Evolutionary conservation across 2,888 invertebrate species (phyloP).

Genomic region (Drosophila acutilabella): DNA sequence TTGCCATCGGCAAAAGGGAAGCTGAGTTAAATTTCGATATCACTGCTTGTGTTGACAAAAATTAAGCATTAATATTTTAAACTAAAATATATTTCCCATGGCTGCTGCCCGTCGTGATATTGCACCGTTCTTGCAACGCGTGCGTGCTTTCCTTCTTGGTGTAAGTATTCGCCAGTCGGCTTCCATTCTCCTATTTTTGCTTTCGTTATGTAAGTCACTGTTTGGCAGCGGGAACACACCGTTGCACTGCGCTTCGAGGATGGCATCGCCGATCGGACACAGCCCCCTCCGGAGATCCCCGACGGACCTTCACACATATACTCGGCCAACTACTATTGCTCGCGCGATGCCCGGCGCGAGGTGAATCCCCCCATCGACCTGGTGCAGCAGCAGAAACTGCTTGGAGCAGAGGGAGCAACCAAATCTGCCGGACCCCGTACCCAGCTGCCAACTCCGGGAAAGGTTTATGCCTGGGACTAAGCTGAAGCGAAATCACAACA

Average conservation of each 20-base stretch:
- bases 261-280: conserved; percentile 89
- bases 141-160: conserved; percentile 89
- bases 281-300: conserved; percentile 92
- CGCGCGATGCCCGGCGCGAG: conserved; percentile 93
- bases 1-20: conserved; percentile 34
- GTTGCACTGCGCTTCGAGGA: conserved; percentile 89
- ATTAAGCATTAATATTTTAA: conserved; percentile 7
- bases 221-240: conserved; percentile 87
- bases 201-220: conserved; percentile 72
- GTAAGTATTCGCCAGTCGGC: conserved; percentile 85
- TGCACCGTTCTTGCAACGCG: conserved; percentile 87
- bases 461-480: conserved; percentile 86
- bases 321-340: conserved; percentile 93
- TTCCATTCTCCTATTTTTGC: not conserved
- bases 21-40: conserved; percentile 40
- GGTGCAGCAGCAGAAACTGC: conserved; percentile 66
- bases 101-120: conserved; percentile 87
- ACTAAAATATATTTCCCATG: conserved; percentile 53
- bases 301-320: conserved; percentile 92
- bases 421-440: conserved; percentile 17
- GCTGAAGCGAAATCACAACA: not conserved
- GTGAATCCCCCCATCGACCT: conserved; percentile 86
- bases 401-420: conserved; percentile 44
- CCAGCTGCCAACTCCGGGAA: conserved; percentile 87
- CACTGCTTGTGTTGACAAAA: conserved; percentile 50